phyloP scores from a whole-genome alignment of 2,888 invertebrate genomes.

The Tenthredo distinguenda region DNA sequence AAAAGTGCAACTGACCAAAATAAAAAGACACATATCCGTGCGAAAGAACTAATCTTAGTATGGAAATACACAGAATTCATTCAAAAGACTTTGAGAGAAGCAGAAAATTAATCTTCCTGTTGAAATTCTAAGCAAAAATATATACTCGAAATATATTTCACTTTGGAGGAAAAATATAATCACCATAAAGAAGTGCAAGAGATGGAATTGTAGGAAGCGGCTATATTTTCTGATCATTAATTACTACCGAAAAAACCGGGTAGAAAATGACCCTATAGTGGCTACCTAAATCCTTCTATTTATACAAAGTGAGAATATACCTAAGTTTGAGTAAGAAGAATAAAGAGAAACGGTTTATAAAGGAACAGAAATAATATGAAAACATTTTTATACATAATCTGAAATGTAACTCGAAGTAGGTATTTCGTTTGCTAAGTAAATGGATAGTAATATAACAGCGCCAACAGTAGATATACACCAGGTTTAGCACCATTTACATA shows the following conservation, averaged over 20 bases:
- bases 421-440: constrained; percentile 21
- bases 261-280: background rate
- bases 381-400: background rate
- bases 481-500: constrained; percentile 32
- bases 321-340: background rate
- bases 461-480: background rate
- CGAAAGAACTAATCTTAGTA: background rate
- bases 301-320: background rate
- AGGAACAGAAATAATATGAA: background rate
- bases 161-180: too few relatives aligned
- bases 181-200: too few relatives aligned
- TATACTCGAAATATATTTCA: too few relatives aligned
- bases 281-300: background rate
- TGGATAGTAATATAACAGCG: constrained; percentile 21
- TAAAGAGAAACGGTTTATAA: background rate
- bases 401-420: background rate
- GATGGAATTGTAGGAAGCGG: too few relatives aligned
- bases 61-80: background rate
- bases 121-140: background rate
- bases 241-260: background rate
- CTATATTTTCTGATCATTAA: too few relatives aligned
- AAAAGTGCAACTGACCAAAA: constrained; percentile 40
- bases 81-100: background rate
- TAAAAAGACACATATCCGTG: constrained; percentile 1
- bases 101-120: background rate